Conservation (phyloP, 1,140 invertebrate genomes). For the Oryzaephilus surinamensis region DNA sequence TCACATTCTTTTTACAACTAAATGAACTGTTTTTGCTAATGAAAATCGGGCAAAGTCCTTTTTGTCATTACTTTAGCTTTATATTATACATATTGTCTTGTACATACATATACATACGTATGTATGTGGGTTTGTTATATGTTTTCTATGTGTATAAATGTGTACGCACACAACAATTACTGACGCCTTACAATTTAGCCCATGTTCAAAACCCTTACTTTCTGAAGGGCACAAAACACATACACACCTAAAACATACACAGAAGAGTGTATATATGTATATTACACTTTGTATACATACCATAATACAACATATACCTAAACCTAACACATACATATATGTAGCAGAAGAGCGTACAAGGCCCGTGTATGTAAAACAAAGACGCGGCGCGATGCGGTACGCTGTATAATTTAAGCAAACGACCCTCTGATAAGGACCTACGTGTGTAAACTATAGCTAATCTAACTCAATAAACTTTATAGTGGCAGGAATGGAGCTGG, state of each 20-base stretch:
- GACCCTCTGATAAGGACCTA: constrained; percentile 34
- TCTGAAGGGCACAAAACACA: constrained; percentile 18
- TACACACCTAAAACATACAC: constrained; percentile 6
- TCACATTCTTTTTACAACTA: too few relatives aligned
- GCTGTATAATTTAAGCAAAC: constrained; percentile 29
- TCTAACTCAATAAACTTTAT: constrained; percentile 39
- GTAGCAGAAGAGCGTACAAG: too few relatives aligned
- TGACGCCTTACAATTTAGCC: constrained; percentile 16
- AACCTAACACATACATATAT: too few relatives aligned
- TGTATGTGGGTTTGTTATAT: too few relatives aligned
- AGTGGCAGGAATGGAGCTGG: constrained; percentile 36
- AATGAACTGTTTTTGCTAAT: constrained; percentile 11
- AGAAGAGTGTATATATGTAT: too few relatives aligned
- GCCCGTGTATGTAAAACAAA: constrained; percentile 26
- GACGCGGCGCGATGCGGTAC: constrained; percentile 21
- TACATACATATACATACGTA: too few relatives aligned
- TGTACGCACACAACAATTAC: constrained; percentile 15
- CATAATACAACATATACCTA: too few relatives aligned
- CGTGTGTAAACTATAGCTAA: constrained; percentile 38
- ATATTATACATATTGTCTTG: constrained; percentile 10
- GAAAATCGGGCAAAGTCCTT: constrained; percentile 4
- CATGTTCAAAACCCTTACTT: constrained; percentile 13
- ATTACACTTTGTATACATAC: too few relatives aligned
- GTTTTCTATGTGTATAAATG: too few relatives aligned
- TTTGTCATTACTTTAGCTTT: constrained; percentile 7